Base-by-base conservation (phyloP, 2,113 vertebrate species). In the Halichoerus grypus region DNA sequence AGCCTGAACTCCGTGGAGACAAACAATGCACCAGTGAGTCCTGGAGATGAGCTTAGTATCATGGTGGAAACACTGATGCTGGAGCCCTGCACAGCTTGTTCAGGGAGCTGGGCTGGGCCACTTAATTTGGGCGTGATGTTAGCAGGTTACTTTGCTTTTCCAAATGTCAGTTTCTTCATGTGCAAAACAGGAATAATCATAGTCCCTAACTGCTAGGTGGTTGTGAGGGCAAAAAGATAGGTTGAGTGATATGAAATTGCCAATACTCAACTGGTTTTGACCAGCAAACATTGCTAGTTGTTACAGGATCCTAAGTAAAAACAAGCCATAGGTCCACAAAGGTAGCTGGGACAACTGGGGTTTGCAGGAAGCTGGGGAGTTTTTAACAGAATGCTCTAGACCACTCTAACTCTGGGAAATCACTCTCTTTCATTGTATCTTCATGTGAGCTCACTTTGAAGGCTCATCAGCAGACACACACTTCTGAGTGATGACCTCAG, bases 231-330 rank as follows among this genome's bases (percentile, higher is more conserved):
- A 57, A 76, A 90, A 92, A 31, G 74, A 92, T 21, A 94, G 63
- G 67, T 21, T 85, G 11, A 87, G 90, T 19, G 12, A 36, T 42
- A 86, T 24, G 36, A 87, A 61, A 81, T 15, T 22, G 33, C 49
- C 24, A 90, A 59, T 65, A 82, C 53, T 67, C 57, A 67, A 77
- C n/a, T 88, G 49, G 53, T 67, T 97, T 42, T 97, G 63, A 91
- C 33, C 19, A 55, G 67, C 69, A 96, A 89, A 87, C 82, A 67
- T 51, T 67, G 22, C 67, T 87, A 65, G 59, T 49, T 84, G 55
- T 59, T 46, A 63, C 3, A 89, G 67, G 63, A 74, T 49, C 59
- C 42, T 36, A 88, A 94, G 53, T 63, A 15, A 81, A 87, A 88
- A 71, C 2, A 42, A 67, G 21, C 65, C 53, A 22, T 36, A 28